Evolutionary conservation across 2,888 invertebrate species (phyloP), one percentile per base, ranked within the genome.

Genomic region (Idaea biselata): DNA sequence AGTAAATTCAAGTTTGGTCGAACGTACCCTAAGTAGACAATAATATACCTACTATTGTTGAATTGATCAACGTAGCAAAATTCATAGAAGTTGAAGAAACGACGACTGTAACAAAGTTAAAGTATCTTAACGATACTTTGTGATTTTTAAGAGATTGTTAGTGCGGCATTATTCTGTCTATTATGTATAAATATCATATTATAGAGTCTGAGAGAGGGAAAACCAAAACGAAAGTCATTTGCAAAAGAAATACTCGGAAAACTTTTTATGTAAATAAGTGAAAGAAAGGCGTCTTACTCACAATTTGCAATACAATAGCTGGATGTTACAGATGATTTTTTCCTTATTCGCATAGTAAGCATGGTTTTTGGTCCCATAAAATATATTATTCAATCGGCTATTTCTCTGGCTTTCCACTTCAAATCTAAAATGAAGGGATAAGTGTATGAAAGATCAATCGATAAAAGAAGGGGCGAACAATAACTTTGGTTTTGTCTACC

Each of bases 271-370:
- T 87, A 88, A 89, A 91, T 89, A 89, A 83, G 78, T 77, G 74
- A 84, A 83, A 83, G 86, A 81, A 88, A 84, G 82, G 82, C 84
- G 82, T 82, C 86, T 86, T 86, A 84, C 82, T 85, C 87, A 86
- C 87, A 91, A 91, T 91, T 91, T 91, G 88, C 88, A 89, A 89
- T 87, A 91, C 91, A 91, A 91, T 91, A 80, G 89, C 75, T 79
- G 82, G 84, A 86, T 84, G 84, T 87, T 87, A 84, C 86, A 87
- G 83, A 89, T 89, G 88, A 89, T 91, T 88, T 90, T 25, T 89
- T 88, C 87, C 88, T 82, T 86, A 83, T 88, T 87, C 85, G 88
- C 84, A 86, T 85, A 85, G 88, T 86, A 87, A 89, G 86, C 84
- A 79, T 81, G 86, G 84, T 85, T 87, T 25, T 83, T 83, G 82